Evolutionary conservation across 2,113 vertebrate species (phyloP), one percentile per base, ranked within the genome.

Genomic region (Hippopotamus amphibius): DNA sequence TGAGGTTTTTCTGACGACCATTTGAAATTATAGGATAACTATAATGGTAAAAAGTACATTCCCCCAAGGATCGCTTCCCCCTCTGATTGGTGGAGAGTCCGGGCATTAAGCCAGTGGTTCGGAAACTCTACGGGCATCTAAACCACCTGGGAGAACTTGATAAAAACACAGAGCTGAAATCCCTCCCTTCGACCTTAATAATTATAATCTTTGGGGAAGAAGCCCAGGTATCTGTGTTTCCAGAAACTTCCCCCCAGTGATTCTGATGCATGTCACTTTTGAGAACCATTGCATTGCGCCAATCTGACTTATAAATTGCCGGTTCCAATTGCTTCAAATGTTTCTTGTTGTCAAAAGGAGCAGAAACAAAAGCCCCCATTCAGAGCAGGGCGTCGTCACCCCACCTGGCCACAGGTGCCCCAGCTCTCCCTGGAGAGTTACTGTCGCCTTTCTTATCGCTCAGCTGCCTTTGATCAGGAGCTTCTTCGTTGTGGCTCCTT

Each of bases 401-500:
- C 96, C 83, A 92, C 87, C 85, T 96, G 93, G 80, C 72, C 92
- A 63, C 96, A 85, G 98, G 95, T 98, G 97, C 93, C 95, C 61
- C 59, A 5, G 24, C 43, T 89, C 80, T 95, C 95, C 89, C 93
- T 97, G 66, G 93, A 97, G 96, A 97, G 82, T 84, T 86, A 16
- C 16, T 0, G 0, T 93, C 33, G 88, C 94, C 92, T 98, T 12
- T 92, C 96, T 98, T 98, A 98, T 98, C 94, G 10, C 43, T 66
- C 1, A 19, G 46, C 82, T 12, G 86, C 91, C 98, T 98, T 98
- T 98, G 96, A 98, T 98, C 97, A 93, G 97, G 72, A 98, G 46
- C 94, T 92, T 98, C 98, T 98, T 97, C 86, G 48, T 28, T 1
- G 55, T 95, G 94, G 41, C 82, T 93, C 61, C 11, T 95, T 97